Evolutionary conservation across 2,888 invertebrate species (phyloP).

Genomic region (Cyrtodaria siliqua): DNA sequence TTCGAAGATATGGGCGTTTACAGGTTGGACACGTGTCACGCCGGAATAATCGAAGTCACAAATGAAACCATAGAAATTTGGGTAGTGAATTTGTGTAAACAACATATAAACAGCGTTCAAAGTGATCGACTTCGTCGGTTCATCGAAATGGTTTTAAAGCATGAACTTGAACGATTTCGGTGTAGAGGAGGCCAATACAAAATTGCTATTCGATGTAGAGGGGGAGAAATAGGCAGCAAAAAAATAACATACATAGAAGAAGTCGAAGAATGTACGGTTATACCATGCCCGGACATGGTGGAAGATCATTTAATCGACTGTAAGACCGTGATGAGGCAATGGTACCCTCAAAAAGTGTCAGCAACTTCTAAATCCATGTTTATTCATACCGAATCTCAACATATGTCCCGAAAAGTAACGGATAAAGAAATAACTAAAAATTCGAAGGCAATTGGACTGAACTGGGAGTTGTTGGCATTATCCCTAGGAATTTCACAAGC

Average conservation of each 20-base stretch:
- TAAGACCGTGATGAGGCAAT: conserved; percentile 1
- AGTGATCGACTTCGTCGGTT: conserved; percentile 12
- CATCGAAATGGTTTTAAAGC: conserved; percentile 13
- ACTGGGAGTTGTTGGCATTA: conserved; percentile 29
- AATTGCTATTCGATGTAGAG: too few relatives aligned
- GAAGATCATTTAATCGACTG: conserved; percentile 3
- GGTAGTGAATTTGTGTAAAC: background rate
- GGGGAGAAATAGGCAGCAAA: too few relatives aligned
- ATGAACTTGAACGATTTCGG: conserved; percentile 7
- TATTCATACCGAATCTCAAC: background rate
- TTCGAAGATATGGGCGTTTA: conserved; percentile 12
- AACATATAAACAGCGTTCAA: background rate
- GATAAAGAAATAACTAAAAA: conserved; percentile 11
- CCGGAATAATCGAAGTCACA: conserved; percentile 20
- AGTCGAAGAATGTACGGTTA: background rate
- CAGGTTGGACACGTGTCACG: conserved; percentile 20
- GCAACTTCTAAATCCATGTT: background rate
- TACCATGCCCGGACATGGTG: background rate
- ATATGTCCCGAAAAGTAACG: background rate
- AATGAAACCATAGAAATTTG: conserved; percentile 10
- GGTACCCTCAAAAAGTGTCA: background rate
- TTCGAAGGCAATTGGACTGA: conserved; percentile 20
- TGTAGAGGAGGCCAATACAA: background rate
- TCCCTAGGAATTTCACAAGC: conserved; percentile 14
- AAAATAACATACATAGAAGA: too few relatives aligned